phyloP scores from a whole-genome alignment of 2,113 vertebrate species.

The Colistium nudipinnis region DNA sequence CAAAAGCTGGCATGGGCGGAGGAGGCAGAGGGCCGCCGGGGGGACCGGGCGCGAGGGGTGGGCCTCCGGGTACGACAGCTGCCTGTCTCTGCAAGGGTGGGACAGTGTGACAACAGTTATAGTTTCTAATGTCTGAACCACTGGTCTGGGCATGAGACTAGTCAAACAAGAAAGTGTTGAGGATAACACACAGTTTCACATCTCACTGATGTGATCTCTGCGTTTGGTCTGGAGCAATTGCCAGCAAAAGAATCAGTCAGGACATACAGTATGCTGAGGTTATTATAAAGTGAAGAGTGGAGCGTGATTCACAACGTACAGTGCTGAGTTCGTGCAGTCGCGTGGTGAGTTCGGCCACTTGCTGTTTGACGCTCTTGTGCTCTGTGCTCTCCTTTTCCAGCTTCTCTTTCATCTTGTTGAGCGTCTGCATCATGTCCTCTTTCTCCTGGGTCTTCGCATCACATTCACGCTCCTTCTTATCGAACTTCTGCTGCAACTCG shows the following conservation, averaged over 20 bases:
- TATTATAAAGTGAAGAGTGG: not conserved
- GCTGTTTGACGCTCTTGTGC: conserved; percentile 95
- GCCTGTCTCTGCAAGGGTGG: conserved; percentile 82
- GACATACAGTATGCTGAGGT: not conserved
- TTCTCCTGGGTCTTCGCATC: conserved; percentile 98
- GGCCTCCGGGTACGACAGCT: conserved; percentile 86
- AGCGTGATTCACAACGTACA: conserved; percentile 75
- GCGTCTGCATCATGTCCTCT: conserved; percentile 99
- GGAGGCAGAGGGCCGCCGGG: conserved; percentile 86
- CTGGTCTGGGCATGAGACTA: not conserved
- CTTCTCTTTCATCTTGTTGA: conserved; percentile 99
- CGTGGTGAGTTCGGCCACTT: conserved; percentile 88
- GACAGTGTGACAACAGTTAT: not conserved
- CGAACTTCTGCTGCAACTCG: conserved; percentile 95
- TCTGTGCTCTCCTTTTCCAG: conserved; percentile 94
- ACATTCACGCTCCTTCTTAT: conserved; percentile 97
- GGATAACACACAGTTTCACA: not conserved
- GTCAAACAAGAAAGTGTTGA: too few species aligned
- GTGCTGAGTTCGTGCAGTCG: conserved; percentile 92
- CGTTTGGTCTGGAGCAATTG: not conserved
- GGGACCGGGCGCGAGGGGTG: conserved; percentile 78
- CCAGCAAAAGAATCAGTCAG: not conserved
- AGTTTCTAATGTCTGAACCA: conserved; percentile 9
- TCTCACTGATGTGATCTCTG: not conserved
- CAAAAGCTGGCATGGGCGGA: conserved; percentile 53